Base-by-base conservation (phyloP, 2,797 vertebrate species). In the Lepidocolaptes lacrymiger region DNA sequence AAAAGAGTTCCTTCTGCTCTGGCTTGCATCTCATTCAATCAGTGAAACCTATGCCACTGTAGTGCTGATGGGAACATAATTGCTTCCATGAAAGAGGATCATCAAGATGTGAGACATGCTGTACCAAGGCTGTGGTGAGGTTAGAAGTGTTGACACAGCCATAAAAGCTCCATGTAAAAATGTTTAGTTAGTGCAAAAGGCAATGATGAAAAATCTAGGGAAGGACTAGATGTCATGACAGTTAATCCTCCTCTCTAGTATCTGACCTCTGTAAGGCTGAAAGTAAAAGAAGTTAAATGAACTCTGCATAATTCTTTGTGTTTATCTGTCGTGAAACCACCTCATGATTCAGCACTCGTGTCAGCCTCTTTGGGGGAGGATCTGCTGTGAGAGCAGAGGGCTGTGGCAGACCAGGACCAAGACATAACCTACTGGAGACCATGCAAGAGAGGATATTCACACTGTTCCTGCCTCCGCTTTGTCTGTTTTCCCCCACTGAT, bases 221-320 rank as follows among this genome's bases (percentile, higher is more conserved):
- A 96, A 96, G 82, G 44, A 87, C 71, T 81, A 24, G 30, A 32
- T 88, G 85, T 89, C 89, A 93, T 1, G 3, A 54, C 6, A 69
- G 86, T 81, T 78, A 86, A 93, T 92, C 75, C 86, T 95, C 81
- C 88, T 96, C 82, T 91, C 84, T 66, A 48, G 44, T 64, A 58
- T 78, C 84, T 94, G 94, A 95, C 91, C 92, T 96, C 85, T 71
- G 66, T 30, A 80, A 86, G 46, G 12, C 5, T 92, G 77, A 52
- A 94, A 95, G 86, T 73, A 72, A 93, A 95, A 84, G 66, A 94
- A 92, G 75, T 88, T 90, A 93, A 93, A 91, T 89, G 88, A 94
- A 80, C 74, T 94, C 92, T 66, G 51, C 78, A 84, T 90, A 77
- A 89, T 80, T 81, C 79, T 75, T 68, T 30, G 21, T 88, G 51